A percentile compares a stretch with the other conserved stretches of the same genome.
phyloP scores from a whole-genome alignment of 2,888 invertebrate genomes.

The Zootermopsis nevadensis region DNA sequence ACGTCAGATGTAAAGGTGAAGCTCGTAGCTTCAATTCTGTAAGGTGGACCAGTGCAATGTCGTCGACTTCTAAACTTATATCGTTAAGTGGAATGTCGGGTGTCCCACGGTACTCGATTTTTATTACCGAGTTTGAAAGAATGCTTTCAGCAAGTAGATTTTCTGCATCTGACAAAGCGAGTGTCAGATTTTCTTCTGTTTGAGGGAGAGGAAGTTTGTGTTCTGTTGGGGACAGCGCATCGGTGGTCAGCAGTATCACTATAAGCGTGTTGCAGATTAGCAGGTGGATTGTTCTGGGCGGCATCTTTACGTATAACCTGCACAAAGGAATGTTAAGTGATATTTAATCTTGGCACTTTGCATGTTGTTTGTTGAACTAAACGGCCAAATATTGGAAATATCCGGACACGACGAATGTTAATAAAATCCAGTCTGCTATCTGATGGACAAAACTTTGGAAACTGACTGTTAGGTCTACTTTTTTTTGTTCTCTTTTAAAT shows the following conservation, averaged over 20 bases:
- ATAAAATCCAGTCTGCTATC: too few species aligned
- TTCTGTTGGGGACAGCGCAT: not conserved
- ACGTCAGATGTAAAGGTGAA: constrained; percentile 10
- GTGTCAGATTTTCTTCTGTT: not conserved
- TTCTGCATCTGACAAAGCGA: not conserved
- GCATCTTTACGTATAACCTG: too few species aligned
- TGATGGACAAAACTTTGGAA: too few species aligned
- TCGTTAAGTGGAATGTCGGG: not conserved
- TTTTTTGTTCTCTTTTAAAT: too few species aligned
- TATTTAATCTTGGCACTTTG: too few species aligned
- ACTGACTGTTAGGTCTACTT: too few species aligned
- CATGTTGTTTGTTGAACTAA: too few species aligned
- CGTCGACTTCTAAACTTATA: not conserved
- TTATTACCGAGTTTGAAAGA: not conserved
- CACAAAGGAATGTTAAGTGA: too few species aligned
- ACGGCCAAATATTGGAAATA: too few species aligned
- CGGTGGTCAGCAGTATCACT: not conserved
- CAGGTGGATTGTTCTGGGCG: too few species aligned
- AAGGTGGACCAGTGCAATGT: not conserved
- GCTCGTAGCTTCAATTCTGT: not conserved
- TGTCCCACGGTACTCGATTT: not conserved
- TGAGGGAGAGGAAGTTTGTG: not conserved
- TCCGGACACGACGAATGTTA: too few species aligned
- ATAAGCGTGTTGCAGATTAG: not conserved
- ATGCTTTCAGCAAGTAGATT: not conserved